A percentile compares a stretch with the other conserved stretches of the same genome.
phyloP scores from a whole-genome alignment of 2,113 vertebrate genomes.

The Ammodytes dubius region DNA sequence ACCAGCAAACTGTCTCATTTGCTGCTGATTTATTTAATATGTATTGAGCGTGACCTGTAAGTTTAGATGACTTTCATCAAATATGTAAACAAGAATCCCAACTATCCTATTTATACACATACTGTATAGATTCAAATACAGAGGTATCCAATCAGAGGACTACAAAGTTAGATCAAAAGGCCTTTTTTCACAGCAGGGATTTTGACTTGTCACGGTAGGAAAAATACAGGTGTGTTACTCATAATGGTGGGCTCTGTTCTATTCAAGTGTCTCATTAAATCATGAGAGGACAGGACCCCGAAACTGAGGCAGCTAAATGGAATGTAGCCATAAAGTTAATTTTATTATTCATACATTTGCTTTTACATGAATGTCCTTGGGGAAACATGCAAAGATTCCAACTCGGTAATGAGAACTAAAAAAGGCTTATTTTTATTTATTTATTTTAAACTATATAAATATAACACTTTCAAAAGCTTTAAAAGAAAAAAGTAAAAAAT shows the following conservation, averaged over 20 bases:
- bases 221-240: background rate
- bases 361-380: background rate
- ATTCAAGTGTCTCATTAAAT: background rate
- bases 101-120: conserved; percentile 6
- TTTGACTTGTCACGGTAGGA: background rate
- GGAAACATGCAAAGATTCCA: background rate
- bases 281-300: background rate
- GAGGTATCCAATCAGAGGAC: background rate
- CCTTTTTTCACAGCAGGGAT: conserved; percentile 8
- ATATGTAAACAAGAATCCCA: conserved; percentile 34
- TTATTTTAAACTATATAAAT: too few species aligned
- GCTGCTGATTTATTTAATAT: conserved; percentile 29
- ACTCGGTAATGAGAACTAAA: too few species aligned
- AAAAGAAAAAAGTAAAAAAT: background rate
- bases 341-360: background rate
- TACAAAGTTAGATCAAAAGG: background rate
- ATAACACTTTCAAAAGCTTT: background rate
- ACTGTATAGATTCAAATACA: background rate
- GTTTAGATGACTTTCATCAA: conserved; percentile 9
- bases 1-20: conserved; percentile 12
- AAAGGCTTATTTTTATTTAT: background rate
- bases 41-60: conserved; percentile 22
- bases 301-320: conserved; percentile 7
- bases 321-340: background rate
- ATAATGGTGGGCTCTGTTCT: background rate